phyloP scores from a whole-genome alignment of 2,888 invertebrate genomes.

The Polyommatus icarus region DNA sequence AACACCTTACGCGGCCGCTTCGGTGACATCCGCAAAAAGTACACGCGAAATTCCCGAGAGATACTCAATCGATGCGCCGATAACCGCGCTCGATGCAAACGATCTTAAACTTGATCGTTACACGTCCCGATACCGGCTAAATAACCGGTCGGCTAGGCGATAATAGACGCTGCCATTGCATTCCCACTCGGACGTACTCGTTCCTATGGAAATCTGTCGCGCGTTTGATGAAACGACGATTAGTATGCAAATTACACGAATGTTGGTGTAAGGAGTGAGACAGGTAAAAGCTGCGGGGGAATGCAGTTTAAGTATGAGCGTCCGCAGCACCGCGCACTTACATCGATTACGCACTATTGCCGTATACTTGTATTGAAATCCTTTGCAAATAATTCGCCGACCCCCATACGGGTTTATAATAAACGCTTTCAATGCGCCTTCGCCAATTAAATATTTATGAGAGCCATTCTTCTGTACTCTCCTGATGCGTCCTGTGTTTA shows the following conservation, averaged over 20 bases:
- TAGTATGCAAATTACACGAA: slow-evolving; percentile 34
- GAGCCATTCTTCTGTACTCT: slow-evolving; percentile 48
- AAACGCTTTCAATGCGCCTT: slow-evolving; percentile 63
- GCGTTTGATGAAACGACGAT: slow-evolving; percentile 27
- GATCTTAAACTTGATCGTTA: slow-evolving; percentile 59
- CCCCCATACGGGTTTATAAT: slow-evolving; percentile 66
- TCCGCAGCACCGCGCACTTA: slow-evolving; percentile 47
- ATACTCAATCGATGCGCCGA: slow-evolving; percentile 64
- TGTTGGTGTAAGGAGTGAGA: slow-evolving; percentile 41
- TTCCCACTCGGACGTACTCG: slow-evolving; percentile 48
- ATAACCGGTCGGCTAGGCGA: slow-evolving; percentile 62
- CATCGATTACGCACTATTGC: slow-evolving; percentile 60
- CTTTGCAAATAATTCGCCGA: slow-evolving; percentile 64
- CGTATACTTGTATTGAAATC: slow-evolving; percentile 58
- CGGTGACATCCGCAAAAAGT: slow-evolving; percentile 78
- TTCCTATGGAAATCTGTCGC: slow-evolving; percentile 13
- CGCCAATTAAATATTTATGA: slow-evolving; percentile 65
- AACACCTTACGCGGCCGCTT: slow-evolving; percentile 71
- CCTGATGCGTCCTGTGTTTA: slow-evolving; percentile 38
- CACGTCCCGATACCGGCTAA: slow-evolving; percentile 61
- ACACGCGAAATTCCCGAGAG: slow-evolving; percentile 65
- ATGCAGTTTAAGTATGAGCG: slow-evolving; percentile 47
- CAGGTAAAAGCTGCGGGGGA: slow-evolving; percentile 48
- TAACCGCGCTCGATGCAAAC: slow-evolving; percentile 51
- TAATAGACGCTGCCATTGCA: slow-evolving; percentile 48